Percentiles rank a stretch among this genome's conserved stretches.
Conservation (phyloP, 53 echinoderm and acorn worm species). For the Echinometra lucunter region DNA sequence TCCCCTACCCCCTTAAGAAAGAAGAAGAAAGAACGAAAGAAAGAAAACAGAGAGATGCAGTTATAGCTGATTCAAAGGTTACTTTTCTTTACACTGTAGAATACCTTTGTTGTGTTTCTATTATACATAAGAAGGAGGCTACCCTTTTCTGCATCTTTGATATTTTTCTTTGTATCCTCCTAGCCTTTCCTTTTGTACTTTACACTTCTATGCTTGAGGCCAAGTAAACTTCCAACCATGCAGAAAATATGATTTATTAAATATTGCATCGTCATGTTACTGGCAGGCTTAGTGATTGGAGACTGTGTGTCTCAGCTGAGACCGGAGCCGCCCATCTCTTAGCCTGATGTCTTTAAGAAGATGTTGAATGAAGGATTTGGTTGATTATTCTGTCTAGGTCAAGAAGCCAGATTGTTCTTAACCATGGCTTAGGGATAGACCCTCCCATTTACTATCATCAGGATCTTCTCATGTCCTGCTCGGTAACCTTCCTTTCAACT, state of each 20-base stretch:
- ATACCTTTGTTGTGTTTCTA: neutral
- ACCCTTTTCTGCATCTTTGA: neutral
- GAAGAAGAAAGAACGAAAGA: too few relatives aligned
- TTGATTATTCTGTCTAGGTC: conserved; percentile 52
- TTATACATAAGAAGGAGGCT: neutral
- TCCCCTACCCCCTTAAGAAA: neutral
- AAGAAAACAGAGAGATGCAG: too few relatives aligned
- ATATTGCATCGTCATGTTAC: conserved; percentile 58
- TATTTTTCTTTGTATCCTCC: conserved; percentile 16
- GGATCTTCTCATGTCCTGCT: conserved; percentile 36
- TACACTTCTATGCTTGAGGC: conserved; percentile 13
- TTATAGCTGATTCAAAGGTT: too few relatives aligned
- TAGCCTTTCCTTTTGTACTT: neutral
- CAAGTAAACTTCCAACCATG: conserved; percentile 26
- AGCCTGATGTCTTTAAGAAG: conserved; percentile 31
- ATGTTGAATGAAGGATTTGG: conserved; percentile 51
- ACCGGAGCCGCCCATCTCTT: conserved; percentile 40
- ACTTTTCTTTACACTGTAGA: neutral
- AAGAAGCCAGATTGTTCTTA: neutral
- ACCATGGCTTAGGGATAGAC: neutral
- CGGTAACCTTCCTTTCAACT: conserved; percentile 9
- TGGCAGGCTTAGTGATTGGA: conserved; percentile 46
- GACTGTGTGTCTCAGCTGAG: conserved; percentile 35
- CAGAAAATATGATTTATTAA: conserved; percentile 62
- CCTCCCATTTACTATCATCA: conserved; percentile 40